Conservation (phyloP, 2,797 vertebrate species). For the Eupleurogrammus muticus region DNA sequence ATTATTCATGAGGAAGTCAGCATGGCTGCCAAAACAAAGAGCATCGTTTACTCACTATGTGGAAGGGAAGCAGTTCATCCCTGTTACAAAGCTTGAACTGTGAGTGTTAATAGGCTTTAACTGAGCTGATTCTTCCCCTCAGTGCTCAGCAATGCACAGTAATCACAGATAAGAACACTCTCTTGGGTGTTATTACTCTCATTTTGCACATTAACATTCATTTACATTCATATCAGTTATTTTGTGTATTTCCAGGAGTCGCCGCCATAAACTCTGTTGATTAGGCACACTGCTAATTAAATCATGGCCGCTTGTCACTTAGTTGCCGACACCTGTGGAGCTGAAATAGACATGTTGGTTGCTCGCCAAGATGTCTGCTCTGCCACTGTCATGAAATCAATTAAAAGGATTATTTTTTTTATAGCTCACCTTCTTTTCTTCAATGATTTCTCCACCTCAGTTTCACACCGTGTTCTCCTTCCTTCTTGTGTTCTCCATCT, state of each 20-base stretch:
- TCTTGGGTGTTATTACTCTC: slow-evolving; percentile 29
- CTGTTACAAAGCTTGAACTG: slow-evolving; percentile 2
- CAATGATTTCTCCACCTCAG: background rate
- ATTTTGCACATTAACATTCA: slow-evolving; percentile 24
- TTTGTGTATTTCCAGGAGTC: slow-evolving; percentile 33
- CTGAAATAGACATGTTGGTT: slow-evolving; percentile 22
- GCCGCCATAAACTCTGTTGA: slow-evolving; percentile 30
- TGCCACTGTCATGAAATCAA: slow-evolving; percentile 30
- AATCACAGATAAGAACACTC: background rate
- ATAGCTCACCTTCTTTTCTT: background rate
- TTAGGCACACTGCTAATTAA: slow-evolving; percentile 38
- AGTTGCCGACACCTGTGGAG: slow-evolving; percentile 33
- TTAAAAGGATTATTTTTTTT: background rate
- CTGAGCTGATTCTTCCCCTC: background rate
- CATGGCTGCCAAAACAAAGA: slow-evolving; percentile 29
- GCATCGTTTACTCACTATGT: slow-evolving; percentile 4
- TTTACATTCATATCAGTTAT: slow-evolving; percentile 37
- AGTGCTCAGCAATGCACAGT: background rate
- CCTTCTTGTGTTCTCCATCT: background rate
- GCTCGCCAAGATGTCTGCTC: slow-evolving; percentile 22
- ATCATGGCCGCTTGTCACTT: slow-evolving; percentile 35
- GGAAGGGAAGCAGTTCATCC: background rate
- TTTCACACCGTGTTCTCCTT: background rate
- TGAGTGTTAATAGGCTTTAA: background rate
- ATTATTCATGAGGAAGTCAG: slow-evolving; percentile 48